Evolutionary conservation across 2,797 vertebrate species (phyloP).

Genomic region (Anableps anableps): DNA sequence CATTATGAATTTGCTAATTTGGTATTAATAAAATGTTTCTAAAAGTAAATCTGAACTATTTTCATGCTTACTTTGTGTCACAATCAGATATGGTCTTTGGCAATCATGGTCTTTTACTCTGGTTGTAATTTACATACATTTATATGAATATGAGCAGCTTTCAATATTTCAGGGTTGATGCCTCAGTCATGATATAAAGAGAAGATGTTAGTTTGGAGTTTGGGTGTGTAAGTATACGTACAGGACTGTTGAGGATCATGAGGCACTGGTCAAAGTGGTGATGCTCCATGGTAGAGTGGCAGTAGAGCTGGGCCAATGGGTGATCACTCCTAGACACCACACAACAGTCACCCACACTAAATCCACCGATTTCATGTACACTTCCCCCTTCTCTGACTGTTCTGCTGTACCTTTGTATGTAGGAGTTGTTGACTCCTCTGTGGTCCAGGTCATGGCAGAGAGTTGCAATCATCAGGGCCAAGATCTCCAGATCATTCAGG

Average conservation of each 20-base stretch:
- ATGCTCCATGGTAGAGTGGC: conserved; percentile 98
- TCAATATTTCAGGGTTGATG: neutral
- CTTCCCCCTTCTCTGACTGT: neutral
- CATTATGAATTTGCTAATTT: neutral
- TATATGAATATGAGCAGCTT: neutral
- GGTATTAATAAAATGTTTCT: neutral
- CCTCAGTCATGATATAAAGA: neutral
- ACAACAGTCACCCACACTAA: neutral
- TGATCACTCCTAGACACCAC: conserved; percentile 89
- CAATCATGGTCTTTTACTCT: neutral
- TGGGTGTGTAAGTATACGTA: conserved; percentile 71
- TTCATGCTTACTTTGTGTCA: neutral
- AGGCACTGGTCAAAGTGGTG: conserved; percentile 99
- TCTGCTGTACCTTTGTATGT: conserved; percentile 88
- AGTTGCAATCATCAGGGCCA: conserved; percentile 94
- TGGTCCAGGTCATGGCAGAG: conserved; percentile 97
- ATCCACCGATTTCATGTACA: conserved; percentile 6
- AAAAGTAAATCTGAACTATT: neutral
- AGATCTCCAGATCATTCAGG: conserved; percentile 88
- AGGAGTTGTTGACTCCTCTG: conserved; percentile 98
- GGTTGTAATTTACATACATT: neutral
- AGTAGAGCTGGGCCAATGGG: conserved; percentile 95
- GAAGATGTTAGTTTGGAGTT: neutral
- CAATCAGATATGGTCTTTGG: neutral
- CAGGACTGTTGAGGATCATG: conserved; percentile 97